Evolutionary conservation across 2,113 vertebrate genomes (phyloP), one percentile per base, ranked within the genome.

Genomic region (Pipa parva): DNA sequence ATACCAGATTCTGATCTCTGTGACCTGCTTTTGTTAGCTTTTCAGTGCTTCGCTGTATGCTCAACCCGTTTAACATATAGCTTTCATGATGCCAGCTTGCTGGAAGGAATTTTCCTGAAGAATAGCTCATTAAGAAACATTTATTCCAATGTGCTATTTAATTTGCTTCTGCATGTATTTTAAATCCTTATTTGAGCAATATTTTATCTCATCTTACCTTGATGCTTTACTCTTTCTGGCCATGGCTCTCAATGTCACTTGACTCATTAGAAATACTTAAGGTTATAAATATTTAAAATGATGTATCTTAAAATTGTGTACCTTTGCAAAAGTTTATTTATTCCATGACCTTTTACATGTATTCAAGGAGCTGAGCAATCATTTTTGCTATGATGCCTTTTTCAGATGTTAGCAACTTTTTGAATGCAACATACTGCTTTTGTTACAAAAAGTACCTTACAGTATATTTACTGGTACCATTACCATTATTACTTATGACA

Each of bases 101-200:
- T 36, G 39, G n/a, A 45, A 33, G 56, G 39, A 50, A 63, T 65
- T 65, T 45, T 65, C 49, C 63, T 65, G n/a, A 20, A 65, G 17
- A 65, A 65, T 65, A 57, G 51, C 63, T 65, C 37, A 57, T 65
- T 65, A 65, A 24, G 26, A 65, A 65, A 65, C 63, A 65, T 65
- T 65, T 65, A 65, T 65, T 29, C 63, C 37, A 24, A 24, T 31
- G 37, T 21, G 37, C n/a, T 46, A 46, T 65, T 56, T 57, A 20
- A 48, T 57, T 57, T 57, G 18, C 63, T 46, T 46, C 26, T 17
- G 51, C 63, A 56, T 21, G 51, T 57, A 65, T 65, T 57, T 57
- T 6, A 39, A 28, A 49, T 54, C 17, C 15, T 55, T 64, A 64
- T 55, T 28, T 29, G 50, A 63, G 33, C 33, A 46, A 63, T 29